Evolutionary conservation across 2,113 vertebrate genomes (phyloP).

Genomic region (Calcarius ornatus): DNA sequence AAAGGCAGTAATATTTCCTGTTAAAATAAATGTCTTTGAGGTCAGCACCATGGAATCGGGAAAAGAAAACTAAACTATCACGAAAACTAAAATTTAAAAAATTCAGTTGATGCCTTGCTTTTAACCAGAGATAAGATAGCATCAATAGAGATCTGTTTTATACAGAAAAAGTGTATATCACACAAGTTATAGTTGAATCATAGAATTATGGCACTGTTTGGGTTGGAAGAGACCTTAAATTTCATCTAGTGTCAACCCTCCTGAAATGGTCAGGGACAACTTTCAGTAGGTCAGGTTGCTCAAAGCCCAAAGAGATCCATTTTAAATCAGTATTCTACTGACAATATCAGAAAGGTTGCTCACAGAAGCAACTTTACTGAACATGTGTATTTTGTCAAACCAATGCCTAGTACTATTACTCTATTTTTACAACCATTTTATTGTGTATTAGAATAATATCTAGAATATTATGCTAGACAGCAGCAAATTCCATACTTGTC

Average conservation of each 20-base stretch:
- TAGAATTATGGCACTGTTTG: background rate
- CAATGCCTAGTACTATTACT: background rate
- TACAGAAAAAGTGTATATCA: background rate
- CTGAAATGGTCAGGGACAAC: background rate
- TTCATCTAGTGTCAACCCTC: background rate
- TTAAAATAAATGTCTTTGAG: background rate
- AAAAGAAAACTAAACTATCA: background rate
- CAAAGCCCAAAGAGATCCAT: background rate
- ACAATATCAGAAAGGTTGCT: background rate
- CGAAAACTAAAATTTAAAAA: background rate
- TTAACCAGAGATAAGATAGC: background rate
- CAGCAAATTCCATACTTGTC: background rate
- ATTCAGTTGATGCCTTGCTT: background rate
- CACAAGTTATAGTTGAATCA: background rate
- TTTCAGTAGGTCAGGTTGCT: background rate
- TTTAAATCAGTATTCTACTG: background rate
- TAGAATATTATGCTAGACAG: background rate
- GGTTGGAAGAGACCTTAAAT: background rate
- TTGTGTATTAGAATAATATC: no score
- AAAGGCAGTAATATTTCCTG: background rate
- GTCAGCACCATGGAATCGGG: background rate
- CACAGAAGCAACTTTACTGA: background rate
- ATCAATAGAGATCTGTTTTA: background rate
- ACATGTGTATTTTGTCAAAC: fast-evolving
- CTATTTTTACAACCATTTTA: background rate